These are phyloP conservation scores for Anastrepha ludens DNA, from an alignment of 1,140 invertebrate genomes.

Conservation along the genomic window DNA sequence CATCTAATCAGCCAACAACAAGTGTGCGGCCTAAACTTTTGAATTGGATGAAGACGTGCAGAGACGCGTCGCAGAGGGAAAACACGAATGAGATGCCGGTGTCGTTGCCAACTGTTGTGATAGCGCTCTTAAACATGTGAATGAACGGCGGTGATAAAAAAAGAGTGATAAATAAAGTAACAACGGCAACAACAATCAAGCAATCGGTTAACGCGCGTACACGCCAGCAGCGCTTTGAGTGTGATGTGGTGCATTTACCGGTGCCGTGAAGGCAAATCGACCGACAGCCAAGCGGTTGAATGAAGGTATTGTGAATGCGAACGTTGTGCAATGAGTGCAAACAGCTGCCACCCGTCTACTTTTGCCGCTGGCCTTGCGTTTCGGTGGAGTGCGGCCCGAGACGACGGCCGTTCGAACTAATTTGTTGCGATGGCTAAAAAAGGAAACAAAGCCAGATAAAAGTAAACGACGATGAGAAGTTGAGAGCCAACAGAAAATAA, in stretches of 20 bases:
- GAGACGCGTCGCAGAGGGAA: background rate
- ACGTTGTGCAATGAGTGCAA: background rate
- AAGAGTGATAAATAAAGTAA: background rate
- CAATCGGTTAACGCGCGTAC: background rate
- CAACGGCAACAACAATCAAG: background rate
- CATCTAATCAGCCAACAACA: background rate
- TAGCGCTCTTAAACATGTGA: background rate
- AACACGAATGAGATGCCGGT: too few relatives aligned
- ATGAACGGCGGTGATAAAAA: slow-evolving; percentile 3
- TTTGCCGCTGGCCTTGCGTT: background rate
- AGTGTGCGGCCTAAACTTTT: background rate
- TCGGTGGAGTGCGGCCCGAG: background rate
- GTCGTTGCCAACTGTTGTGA: background rate
- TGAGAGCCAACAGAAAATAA: slow-evolving; percentile 24
- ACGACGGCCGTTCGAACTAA: slow-evolving; percentile 10
- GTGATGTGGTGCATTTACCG: background rate
- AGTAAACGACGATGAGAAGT: slow-evolving; percentile 9
- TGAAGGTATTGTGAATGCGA: background rate
- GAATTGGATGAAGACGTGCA: background rate
- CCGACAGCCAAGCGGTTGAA: background rate
- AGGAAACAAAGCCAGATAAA: background rate
- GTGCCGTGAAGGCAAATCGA: background rate
- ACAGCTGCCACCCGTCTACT: slow-evolving; percentile 26
- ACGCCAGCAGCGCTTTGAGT: background rate
- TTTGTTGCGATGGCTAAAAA: slow-evolving; percentile 24